Evolutionary conservation across 2,113 vertebrate genomes (phyloP), one percentile per base, ranked within the genome.

Genomic region (Gobiocypris rarus): DNA sequence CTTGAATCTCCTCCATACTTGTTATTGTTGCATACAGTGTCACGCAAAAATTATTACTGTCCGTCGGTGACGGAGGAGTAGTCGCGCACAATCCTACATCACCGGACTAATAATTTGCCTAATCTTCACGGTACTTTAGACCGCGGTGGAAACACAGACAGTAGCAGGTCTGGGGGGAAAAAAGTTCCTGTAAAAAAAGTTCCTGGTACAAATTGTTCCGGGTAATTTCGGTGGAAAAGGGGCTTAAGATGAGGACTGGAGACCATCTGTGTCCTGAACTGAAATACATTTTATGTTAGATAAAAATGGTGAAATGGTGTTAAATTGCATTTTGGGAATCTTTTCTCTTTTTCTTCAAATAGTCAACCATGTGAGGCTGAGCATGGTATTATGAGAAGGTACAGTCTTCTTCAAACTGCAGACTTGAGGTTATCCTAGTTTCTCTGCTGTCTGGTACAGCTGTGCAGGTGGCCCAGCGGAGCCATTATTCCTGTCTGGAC

Each of bases 401-500:
- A 26, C 71, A 76, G 59, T 70, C 34, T 41, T 54, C n/a, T 45
- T 59, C 69, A 43, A 17, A 84, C 41, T 69, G 28, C 38, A 69
- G 24, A 78, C 67, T 65, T n/a, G 43, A 83, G 48, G 56, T 61
- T 75, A 80, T 59, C 81, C 81, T 75, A 80, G 75, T 75, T 80
- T 80, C 81, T 67, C 14, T 26, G 34, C 56, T 80, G 81, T 52
- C 71, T 50, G 65, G 56, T 70, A 34, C 24, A 41, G 75, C 69
- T n/a, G 52, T 69, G 84, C 75, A 87, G 83, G 84, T 87, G 84
- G 75, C 81, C 69, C 86, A 75, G 75, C 28, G 54, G 84, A 77
- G 54, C 69, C 81, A 85, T 87, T 87, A 83, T 85, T 87, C 54
- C 69, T 83, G 83, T 85, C 84, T 83, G 86, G 71, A 34, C 31